A percentile compares a stretch with the other conserved stretches of the same genome.
Conservation (phyloP, 2,888 invertebrate genomes). For the Mythimna impura region DNA sequence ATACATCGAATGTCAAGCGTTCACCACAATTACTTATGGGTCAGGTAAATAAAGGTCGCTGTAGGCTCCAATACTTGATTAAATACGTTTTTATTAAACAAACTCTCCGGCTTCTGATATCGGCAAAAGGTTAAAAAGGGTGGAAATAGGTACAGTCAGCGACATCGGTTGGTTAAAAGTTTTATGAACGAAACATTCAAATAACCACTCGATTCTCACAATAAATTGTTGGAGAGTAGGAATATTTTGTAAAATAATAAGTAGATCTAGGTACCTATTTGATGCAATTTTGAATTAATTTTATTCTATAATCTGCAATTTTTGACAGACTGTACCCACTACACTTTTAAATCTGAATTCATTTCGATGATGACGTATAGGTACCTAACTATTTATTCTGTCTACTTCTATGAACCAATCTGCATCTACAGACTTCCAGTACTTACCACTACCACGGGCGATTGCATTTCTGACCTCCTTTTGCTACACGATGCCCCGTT, state of each 20-base stretch:
- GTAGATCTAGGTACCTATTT: neutral
- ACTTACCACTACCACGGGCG: neutral
- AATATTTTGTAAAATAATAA: neutral
- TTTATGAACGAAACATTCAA: neutral
- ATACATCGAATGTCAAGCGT: conserved; percentile 51
- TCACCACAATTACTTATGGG: conserved; percentile 49
- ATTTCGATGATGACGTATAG: neutral
- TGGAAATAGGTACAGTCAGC: neutral
- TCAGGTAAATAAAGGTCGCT: conserved; percentile 47
- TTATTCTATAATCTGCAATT: neutral
- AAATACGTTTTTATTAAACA: conserved; percentile 36
- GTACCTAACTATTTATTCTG: too few relatives aligned
- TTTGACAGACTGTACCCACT: neutral
- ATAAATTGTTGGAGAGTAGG: neutral
- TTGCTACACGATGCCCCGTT: neutral
- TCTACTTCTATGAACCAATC: neutral
- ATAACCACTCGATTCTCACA: neutral
- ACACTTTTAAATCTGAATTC: neutral
- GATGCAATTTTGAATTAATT: neutral
- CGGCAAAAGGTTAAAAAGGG: conserved; percentile 12
- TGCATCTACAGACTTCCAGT: neutral
- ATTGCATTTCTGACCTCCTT: neutral
- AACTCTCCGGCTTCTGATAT: conserved; percentile 10
- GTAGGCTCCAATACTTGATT: conserved; percentile 27
- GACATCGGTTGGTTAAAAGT: neutral